Conservation (phyloP, 2,797 vertebrate species). For the Carcharodon carcharias region DNA sequence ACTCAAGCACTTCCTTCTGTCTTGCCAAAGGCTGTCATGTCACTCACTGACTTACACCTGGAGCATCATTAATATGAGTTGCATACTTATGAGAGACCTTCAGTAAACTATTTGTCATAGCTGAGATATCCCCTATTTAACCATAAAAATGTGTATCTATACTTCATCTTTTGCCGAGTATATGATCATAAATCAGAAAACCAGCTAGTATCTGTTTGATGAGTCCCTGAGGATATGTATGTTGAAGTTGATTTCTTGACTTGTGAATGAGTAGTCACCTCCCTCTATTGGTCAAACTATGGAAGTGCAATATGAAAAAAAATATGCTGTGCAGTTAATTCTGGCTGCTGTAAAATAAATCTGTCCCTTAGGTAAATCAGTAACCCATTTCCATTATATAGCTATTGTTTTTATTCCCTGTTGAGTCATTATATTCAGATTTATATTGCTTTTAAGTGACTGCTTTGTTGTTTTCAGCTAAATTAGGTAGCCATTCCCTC, state of each 20-base stretch:
- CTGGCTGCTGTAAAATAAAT: neutral
- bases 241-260: neutral
- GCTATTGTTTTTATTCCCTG: slow-evolving; percentile 2
- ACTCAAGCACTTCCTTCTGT: too few relatives aligned
- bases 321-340: neutral
- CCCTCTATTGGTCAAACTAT: slow-evolving; percentile 1
- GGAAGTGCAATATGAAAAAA: neutral
- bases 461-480: neutral
- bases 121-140: neutral
- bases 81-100: too few relatives aligned
- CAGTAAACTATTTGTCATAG: neutral
- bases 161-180: neutral
- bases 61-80: neutral
- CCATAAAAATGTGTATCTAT: neutral
- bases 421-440: neutral
- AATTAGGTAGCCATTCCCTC: neutral
- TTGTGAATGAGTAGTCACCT: neutral
- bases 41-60: neutral
- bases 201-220: neutral
- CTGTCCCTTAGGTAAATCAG: neutral
- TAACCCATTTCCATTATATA: neutral
- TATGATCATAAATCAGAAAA: neutral
- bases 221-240: neutral
- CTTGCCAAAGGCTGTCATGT: neutral
- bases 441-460: neutral